Evolutionary conservation across 1,140 invertebrate species (phyloP), one percentile per base, ranked within the genome.

Genomic region (Caerostris darwini): DNA sequence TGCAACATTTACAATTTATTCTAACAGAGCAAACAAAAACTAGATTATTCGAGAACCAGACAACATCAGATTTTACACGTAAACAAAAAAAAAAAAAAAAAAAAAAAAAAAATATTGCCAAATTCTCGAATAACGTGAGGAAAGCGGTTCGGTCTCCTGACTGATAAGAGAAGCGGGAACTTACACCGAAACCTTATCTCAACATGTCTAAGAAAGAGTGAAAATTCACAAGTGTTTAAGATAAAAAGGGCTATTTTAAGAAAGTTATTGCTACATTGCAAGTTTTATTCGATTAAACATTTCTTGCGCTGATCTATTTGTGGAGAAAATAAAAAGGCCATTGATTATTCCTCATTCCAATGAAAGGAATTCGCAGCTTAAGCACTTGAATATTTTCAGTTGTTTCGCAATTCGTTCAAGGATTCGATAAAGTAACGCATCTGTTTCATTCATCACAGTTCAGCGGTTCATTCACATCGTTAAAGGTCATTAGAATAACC

Each of bases 251-350:
- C 19, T 77, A 77, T 77, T 12, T 77, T 77, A 12, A 5, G 69
- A 77, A 77, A 77, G 69, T 50, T 34, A 77, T 77, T 77, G 69
- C 69, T 77, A 77, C 69, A 77, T 77, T 77, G 8, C 19, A 53
- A 12, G 19, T 77, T 77, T 77, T 77, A 50, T 77, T 77, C 10
- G 69, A 53, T 53, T 8, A 12, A 77, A 50, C 69, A 77, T 3
- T 77, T 77, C 69, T 7, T 34, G 50, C 12, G 19, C 12, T 77
- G 19, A 2, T 34, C 34, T 34, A 34, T 34, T 34, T 34, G 34
- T 34, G 34, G 34, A 0, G 34, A 34, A 34, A 34, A 34, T 61
- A 61, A 61, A 61, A 34, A 50, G 34, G 34, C 34, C 34, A 53
- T 50, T 5, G 69, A 77, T 77, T 77, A 77, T 50, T 77, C 14